These are phyloP conservation scores for Ambastaia sidthimunki DNA, from an alignment of 2,797 vertebrate genomes.

Conservation along the genomic window DNA sequence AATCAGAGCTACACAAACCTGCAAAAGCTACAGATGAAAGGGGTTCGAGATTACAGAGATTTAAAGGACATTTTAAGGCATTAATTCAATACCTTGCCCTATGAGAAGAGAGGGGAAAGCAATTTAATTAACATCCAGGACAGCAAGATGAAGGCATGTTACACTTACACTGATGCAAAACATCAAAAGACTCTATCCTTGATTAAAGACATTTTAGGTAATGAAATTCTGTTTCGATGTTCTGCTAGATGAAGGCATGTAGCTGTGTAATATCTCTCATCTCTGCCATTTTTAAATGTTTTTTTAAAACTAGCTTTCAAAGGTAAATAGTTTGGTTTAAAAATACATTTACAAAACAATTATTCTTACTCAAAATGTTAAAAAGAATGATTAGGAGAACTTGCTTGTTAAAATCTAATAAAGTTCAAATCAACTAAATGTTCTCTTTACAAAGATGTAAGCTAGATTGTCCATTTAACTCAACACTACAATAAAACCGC, in stretches of 20 bases:
- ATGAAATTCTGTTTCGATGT: background rate
- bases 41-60: conserved; percentile 77
- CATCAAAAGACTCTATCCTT: conserved; percentile 49
- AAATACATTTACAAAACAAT: background rate
- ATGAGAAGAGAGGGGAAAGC: conserved; percentile 71
- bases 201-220: conserved; percentile 35
- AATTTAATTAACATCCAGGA: conserved; percentile 74
- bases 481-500: conserved; percentile 30
- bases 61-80: conserved; percentile 81
- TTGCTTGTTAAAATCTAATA: conserved; percentile 14
- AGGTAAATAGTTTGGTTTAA: background rate
- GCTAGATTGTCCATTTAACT: conserved; percentile 6
- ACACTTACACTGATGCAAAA: conserved; percentile 23
- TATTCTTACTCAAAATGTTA: background rate
- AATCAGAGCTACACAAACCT: conserved; percentile 81
- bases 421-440: conserved; percentile 6
- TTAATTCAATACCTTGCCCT: conserved; percentile 78
- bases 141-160: conserved; percentile 37
- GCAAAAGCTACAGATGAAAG: conserved; percentile 79
- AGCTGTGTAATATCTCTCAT: background rate
- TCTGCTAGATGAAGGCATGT: background rate
- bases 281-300: background rate
- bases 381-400: background rate
- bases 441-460: conserved; percentile 19
- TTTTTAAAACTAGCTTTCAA: background rate